Conservation (phyloP, 1,140 invertebrate species). For the Platyscapa corneri region DNA sequence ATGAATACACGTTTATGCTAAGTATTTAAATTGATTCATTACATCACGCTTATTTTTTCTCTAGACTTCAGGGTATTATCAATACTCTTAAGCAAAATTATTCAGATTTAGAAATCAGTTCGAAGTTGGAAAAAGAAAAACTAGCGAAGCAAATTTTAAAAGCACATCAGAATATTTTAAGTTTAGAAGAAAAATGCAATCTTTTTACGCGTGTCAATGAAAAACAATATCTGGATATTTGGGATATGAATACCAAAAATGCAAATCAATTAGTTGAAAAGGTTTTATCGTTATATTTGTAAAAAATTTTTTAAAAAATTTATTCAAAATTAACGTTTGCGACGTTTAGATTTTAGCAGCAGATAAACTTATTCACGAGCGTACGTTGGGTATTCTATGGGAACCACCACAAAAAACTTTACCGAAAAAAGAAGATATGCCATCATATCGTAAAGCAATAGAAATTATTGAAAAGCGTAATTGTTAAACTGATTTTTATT, state of each 20-base stretch:
- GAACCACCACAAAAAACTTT: conserved; percentile 66
- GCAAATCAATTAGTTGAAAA: conserved; percentile 76
- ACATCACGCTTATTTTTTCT: conserved; percentile 42
- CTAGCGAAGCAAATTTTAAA: conserved; percentile 78
- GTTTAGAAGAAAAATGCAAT: conserved; percentile 80
- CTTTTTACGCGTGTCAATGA: conserved; percentile 80
- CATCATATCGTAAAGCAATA: conserved; percentile 62
- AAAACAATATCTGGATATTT: conserved; percentile 75
- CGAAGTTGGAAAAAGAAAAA: conserved; percentile 75
- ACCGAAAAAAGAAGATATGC: conserved; percentile 65
- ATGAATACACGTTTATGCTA: not conserved
- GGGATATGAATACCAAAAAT: conserved; percentile 82
- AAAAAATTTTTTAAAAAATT: not conserved
- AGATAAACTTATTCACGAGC: conserved; percentile 81
- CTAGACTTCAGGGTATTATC: conserved; percentile 83
- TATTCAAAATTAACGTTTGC: not conserved
- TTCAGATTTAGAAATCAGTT: conserved; percentile 77
- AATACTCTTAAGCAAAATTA: conserved; percentile 79
- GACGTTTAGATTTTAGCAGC: conserved; percentile 75
- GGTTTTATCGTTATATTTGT: conserved; percentile 41
- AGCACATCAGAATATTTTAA: conserved; percentile 78
- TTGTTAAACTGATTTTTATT: not conserved
- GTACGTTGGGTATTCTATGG: conserved; percentile 81
- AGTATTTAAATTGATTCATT: not conserved
- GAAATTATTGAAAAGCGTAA: conserved; percentile 61